Percentiles rank a stretch among this genome's conserved stretches.
These are phyloP conservation scores for Novumbra hubbsi DNA, from an alignment of 2,797 vertebrate genomes.

Conservation along the genomic window DNA sequence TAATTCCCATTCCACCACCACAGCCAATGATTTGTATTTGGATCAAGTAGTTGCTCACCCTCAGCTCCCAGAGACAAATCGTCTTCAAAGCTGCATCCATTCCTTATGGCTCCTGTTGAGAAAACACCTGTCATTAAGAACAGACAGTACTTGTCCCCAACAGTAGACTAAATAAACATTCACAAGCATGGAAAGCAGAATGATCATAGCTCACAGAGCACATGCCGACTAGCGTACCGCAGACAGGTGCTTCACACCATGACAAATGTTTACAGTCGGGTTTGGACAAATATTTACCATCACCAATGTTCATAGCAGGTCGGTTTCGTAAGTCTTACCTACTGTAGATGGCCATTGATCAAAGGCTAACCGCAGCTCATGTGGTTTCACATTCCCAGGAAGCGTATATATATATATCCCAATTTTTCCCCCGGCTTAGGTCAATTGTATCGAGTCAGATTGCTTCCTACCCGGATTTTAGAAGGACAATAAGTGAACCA, in stretches of 20 bases:
- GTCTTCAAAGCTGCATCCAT: constrained; percentile 99
- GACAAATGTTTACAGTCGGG: background rate
- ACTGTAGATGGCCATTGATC: background rate
- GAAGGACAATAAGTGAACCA: background rate
- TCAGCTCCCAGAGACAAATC: constrained; percentile 97
- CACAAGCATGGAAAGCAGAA: background rate
- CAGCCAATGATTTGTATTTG: too few relatives aligned
- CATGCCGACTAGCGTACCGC: background rate
- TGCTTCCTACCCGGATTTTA: background rate
- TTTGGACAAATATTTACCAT: background rate
- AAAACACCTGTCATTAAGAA: background rate
- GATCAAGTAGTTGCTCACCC: constrained; percentile 75
- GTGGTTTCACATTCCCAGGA: background rate
- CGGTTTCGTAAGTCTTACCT: background rate
- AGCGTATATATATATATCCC: background rate
- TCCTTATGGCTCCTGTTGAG: constrained; percentile 72
- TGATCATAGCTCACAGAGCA: background rate
- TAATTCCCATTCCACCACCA: too few relatives aligned
- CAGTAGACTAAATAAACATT: constrained; percentile 4
- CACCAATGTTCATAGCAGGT: background rate
- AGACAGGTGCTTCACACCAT: background rate
- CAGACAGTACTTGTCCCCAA: background rate
- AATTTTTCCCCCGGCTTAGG: background rate
- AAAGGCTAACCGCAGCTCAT: background rate
- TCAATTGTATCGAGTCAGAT: background rate